phyloP scores from a whole-genome alignment of 2,888 invertebrate genomes.

The Villa cingulata region DNA sequence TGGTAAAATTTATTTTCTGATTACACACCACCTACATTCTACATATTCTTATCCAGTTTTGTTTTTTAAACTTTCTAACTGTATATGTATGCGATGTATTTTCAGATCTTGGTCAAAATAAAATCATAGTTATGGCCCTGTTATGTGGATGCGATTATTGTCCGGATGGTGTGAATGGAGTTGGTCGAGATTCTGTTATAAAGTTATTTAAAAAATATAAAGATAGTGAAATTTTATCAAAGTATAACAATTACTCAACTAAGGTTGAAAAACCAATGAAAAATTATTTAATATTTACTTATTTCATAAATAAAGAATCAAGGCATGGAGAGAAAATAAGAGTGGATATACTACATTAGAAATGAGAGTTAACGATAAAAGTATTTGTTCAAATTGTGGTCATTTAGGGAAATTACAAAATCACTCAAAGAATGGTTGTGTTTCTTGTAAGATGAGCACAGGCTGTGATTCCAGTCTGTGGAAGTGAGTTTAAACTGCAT shows the following conservation, averaged over 20 bases:
- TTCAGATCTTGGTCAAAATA: conserved; percentile 58
- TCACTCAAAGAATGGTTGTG: conserved; percentile 54
- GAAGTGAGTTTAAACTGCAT: conserved; percentile 36
- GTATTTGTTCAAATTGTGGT: conserved; percentile 56
- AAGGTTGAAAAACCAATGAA: no score
- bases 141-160: conserved; percentile 82
- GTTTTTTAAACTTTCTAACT: not conserved
- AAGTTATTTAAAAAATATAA: conserved; percentile 52
- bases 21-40: not conserved
- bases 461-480: conserved; percentile 49
- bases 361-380: conserved; percentile 41
- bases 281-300: no score
- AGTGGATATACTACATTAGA: conserved; percentile 42
- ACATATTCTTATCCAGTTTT: not conserved
- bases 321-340: conserved; percentile 48
- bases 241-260: conserved; percentile 31
- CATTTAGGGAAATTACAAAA: conserved; percentile 48
- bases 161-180: conserved; percentile 56
- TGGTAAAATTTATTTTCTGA: conserved; percentile 33
- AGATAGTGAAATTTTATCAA: conserved; percentile 50
- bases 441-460: conserved; percentile 43
- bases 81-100: no score
- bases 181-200: conserved; percentile 65
- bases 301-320: conserved; percentile 35
- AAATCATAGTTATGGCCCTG: conserved; percentile 71